These are phyloP conservation scores for Meiosimyza decipiens DNA, from an alignment of 2,888 invertebrate species.

Conservation along the genomic window DNA sequence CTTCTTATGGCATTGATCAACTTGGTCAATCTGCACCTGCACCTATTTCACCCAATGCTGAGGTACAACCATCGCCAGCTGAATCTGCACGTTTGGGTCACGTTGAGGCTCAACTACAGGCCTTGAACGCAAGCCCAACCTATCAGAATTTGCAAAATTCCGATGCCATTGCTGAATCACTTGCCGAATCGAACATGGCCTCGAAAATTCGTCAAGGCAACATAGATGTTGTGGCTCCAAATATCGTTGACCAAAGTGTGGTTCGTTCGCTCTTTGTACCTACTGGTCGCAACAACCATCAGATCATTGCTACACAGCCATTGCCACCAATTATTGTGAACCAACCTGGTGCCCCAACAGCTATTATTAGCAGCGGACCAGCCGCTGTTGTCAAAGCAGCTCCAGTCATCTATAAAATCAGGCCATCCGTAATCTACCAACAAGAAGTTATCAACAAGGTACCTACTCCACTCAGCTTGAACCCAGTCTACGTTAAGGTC, in stretches of 20 bases:
- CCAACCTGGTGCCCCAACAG: slow-evolving; percentile 60
- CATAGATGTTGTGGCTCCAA: slow-evolving; percentile 61
- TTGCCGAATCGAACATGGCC: slow-evolving; percentile 58
- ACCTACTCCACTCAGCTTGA: slow-evolving; percentile 61
- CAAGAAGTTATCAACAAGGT: slow-evolving; percentile 65
- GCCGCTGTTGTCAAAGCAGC: slow-evolving; percentile 62
- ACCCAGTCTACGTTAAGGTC: slow-evolving; percentile 65
- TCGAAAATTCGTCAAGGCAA: slow-evolving; percentile 60
- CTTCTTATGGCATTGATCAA: slow-evolving; percentile 54
- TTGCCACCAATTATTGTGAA: slow-evolving; percentile 62
- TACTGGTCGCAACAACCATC: slow-evolving; percentile 58
- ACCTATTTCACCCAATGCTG: slow-evolving; percentile 56
- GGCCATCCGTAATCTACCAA: slow-evolving; percentile 62
- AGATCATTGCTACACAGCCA: slow-evolving; percentile 60
- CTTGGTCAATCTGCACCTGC: slow-evolving; percentile 53
- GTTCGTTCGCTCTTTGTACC: slow-evolving; percentile 62
- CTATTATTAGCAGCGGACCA: slow-evolving; percentile 61
- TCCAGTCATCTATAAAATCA: slow-evolving; percentile 63
- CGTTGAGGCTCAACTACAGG: slow-evolving; percentile 57
- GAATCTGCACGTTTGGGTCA: slow-evolving; percentile 55
- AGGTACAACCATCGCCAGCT: slow-evolving; percentile 54
- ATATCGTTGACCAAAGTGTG: slow-evolving; percentile 59
- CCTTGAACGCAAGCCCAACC: slow-evolving; percentile 54
- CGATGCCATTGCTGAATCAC: slow-evolving; percentile 60
- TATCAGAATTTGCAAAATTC: slow-evolving; percentile 59